Evolutionary conservation across 2,797 vertebrate genomes (phyloP).

Genomic region (Anas acuta): DNA sequence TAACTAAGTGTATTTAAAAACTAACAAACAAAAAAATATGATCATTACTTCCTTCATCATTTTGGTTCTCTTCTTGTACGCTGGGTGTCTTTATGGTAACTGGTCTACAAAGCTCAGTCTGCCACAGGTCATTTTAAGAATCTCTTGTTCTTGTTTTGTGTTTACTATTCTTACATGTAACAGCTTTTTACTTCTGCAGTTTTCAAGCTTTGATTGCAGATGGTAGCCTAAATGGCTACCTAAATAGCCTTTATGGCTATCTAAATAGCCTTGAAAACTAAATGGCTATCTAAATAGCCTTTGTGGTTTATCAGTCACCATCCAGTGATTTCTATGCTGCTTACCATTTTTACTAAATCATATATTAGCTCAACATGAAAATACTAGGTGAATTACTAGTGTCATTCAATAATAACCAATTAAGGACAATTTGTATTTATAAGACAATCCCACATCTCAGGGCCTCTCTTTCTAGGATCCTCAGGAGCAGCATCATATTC

Average conservation of each 20-base stretch:
- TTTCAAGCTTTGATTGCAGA: background rate
- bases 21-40: background rate
- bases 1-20: background rate
- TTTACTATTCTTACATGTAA: background rate
- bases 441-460: background rate
- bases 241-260: too few species aligned
- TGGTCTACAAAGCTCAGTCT: background rate
- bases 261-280: too few species aligned
- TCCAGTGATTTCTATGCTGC: background rate
- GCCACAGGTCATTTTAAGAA: background rate
- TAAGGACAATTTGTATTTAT: background rate
- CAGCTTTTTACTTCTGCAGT: background rate
- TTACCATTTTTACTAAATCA: background rate
- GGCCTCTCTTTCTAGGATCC: background rate
- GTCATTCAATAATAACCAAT: background rate
- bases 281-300: too few species aligned
- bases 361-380: background rate
- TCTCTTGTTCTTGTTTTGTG: background rate
- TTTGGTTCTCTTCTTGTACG: background rate
- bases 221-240: background rate
- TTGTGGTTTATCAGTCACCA: background rate
- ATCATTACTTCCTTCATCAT: background rate
- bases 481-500: background rate
- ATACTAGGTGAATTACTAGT: background rate
- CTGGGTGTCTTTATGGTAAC: background rate